Base-by-base conservation (phyloP, 23 tunicate genomes). In the Trididemnum nubilum region DNA sequence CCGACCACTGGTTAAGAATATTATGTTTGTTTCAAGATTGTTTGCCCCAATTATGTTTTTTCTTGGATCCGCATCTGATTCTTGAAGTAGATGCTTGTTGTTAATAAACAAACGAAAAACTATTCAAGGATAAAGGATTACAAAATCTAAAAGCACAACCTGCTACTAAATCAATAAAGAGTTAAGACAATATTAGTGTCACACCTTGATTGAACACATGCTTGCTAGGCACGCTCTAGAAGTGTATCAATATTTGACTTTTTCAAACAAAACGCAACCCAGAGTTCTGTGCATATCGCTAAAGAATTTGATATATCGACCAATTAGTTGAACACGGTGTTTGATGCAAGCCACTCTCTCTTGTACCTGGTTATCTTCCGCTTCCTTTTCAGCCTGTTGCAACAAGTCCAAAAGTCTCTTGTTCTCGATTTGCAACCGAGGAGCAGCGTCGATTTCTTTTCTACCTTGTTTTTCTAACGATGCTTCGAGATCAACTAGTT, bases 301-400 rank as follows among this genome's bases (percentile, higher is more conserved):
- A 38, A 73, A 54, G 66, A 54, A 34, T 51, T 52, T 28, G 18
- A 85, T 65, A 75, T 85, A 85, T 7, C 72, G 84, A 65, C 37
- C 76, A 78, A 79, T 67, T 49, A 70, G 72, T 1, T 33, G 80
- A 35, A 85, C 33, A 7, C 90, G 90, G 18, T 70, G 73, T 71
- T 73, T 73, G 71, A 83, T 39, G 61, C 72, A 75, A 22, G 59
- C 28, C 72, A 83, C 71, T 32, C 81, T 79, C n/a, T 73, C 36
- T 22, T 58, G 81, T 83, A 83, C 87, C 87, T 83, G 80, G 44
- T n/a, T 25, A 23, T 35, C 66, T 28, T 67, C 66, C 23, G 19
- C 77, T 19, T 60, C 83, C 27, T 65, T 65, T 82, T 82, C 67
- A 29, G 78, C 85, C 39, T 76, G 63, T 37, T 60, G 49, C 52